Percentiles rank a stretch among this genome's conserved stretches.
Conservation (phyloP, 2,797 vertebrate genomes). For the Propithecus perrieri region DNA sequence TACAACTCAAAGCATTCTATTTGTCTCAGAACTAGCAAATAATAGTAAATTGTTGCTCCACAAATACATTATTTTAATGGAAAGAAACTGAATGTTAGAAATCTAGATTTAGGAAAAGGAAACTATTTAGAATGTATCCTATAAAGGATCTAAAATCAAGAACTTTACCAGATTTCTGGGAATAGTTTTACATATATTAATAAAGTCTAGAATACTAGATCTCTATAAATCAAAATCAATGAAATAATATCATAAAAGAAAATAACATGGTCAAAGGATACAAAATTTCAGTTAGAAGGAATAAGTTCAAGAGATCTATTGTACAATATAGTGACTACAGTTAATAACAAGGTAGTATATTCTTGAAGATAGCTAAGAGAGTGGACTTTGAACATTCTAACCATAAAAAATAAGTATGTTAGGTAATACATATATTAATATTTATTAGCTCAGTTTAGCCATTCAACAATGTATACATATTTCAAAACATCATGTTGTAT, state of each 20-base stretch:
- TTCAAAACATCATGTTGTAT: background rate
- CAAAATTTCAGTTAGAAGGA: background rate
- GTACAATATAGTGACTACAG: background rate
- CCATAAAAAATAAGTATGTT: background rate
- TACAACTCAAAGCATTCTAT: slow-evolving; percentile 46
- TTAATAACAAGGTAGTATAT: background rate
- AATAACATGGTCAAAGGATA: background rate
- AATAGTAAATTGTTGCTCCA: background rate
- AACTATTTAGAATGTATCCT: slow-evolving; percentile 11
- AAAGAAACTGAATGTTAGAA: background rate
- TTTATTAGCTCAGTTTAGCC: background rate
- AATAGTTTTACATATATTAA: background rate
- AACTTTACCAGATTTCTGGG: slow-evolving; percentile 10
- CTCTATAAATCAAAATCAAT: slow-evolving; percentile 29
- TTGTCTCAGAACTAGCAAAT: slow-evolving; percentile 24
- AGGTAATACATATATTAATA: background rate
- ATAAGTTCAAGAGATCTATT: background rate
- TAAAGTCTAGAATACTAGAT: background rate
- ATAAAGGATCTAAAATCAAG: slow-evolving; percentile 33
- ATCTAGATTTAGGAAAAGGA: background rate
- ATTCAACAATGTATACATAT: background rate
- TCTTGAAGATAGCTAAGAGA: background rate
- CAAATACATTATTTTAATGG: slow-evolving; percentile 41
- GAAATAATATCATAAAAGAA: background rate
- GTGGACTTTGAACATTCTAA: background rate